Percentiles rank a stretch among this genome's conserved stretches.
phyloP scores from a whole-genome alignment of 2,797 vertebrate genomes.

The Enteromius trimaculatus region DNA sequence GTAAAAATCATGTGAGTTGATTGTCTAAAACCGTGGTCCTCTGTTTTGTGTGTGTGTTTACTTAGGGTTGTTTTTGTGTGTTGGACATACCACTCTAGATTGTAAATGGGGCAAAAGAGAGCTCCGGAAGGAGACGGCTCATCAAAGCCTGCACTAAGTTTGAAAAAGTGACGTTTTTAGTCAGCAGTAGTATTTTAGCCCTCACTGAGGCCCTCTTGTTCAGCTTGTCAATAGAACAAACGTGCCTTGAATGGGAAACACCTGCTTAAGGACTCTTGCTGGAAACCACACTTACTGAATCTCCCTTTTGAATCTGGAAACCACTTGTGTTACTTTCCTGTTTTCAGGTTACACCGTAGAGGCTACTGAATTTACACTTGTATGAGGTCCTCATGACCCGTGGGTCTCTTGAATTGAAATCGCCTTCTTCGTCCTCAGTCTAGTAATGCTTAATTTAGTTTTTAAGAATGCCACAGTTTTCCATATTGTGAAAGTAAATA shows the following conservation, averaged over 20 bases:
- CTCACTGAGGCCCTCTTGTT: slow-evolving; percentile 65
- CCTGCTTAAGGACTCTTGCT: slow-evolving; percentile 60
- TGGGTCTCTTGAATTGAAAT: background rate
- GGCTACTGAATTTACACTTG: slow-evolving; percentile 41
- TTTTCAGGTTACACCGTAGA: slow-evolving; percentile 43
- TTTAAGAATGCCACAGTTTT: background rate
- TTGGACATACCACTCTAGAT: slow-evolving; percentile 61
- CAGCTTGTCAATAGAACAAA: slow-evolving; percentile 62
- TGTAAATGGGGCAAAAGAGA: slow-evolving; percentile 50
- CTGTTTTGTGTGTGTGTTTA: slow-evolving; percentile 48
- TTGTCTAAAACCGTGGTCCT: slow-evolving; percentile 40
- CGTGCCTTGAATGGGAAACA: slow-evolving; percentile 64
- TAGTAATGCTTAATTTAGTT: no score
- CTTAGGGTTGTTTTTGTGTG: slow-evolving; percentile 46
- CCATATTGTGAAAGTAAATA: background rate
- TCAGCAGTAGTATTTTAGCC: slow-evolving; percentile 66
- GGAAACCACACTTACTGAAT: slow-evolving; percentile 55
- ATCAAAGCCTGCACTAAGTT: slow-evolving; percentile 63
- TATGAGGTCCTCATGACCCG: slow-evolving; percentile 16
- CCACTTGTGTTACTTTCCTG: slow-evolving; percentile 48
- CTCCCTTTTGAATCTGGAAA: slow-evolving; percentile 52
- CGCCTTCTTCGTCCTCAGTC: background rate
- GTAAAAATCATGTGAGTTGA: slow-evolving; percentile 44
- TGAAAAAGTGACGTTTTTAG: slow-evolving; percentile 68
- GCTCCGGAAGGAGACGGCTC: slow-evolving; percentile 51